Evolutionary conservation across 2,797 vertebrate genomes (phyloP), one percentile per base, ranked within the genome.

Genomic region (Catostomus latipinnis): DNA sequence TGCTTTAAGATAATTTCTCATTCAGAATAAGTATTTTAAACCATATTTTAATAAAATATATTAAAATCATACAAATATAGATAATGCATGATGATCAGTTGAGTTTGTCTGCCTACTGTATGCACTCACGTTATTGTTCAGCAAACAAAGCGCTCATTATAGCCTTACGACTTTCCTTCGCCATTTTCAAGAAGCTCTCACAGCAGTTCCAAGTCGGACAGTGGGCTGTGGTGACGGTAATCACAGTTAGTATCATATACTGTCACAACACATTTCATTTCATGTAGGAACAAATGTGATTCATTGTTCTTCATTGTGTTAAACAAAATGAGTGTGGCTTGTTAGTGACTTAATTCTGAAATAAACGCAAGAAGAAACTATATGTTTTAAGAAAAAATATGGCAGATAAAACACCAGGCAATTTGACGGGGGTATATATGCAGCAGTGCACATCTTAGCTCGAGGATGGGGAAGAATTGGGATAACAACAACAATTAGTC

Each of bases 191-290:
- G 76, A 86, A 82, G 46, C 18, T 57, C 45, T 72, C 53, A 14
- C 61, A 54, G 76, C 61, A 54, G 76, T 82, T 87, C 65, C 84
- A 84, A 85, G 84, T 82, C 71, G 82, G 78, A 80, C 84, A 87
- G 92, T 93, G 91, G 92, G 92, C 89, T 91, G 91, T 81, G 89
- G 84, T 93, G 93, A 93, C 92, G 91, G 88, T 91, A 89, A 87
- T 90, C 81, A 54, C 57, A 68, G 34, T 34, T 71, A 72, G 73
- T 91, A 34, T 34, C 34, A 34, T 34, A 34, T 34, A 34, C 34
- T 3, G 34, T 34, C 34, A 34, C 34, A 34, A 34, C 34, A 34
- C 85, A 86, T 79, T 82, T 75, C 63, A 73, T 52, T 50, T 82
- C 52, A 80, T 79, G 67, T 78, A 72, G 75, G 87, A 78, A 90